Conservation (phyloP, 2,113 vertebrate genomes). For the Alaudala cheleensis region DNA sequence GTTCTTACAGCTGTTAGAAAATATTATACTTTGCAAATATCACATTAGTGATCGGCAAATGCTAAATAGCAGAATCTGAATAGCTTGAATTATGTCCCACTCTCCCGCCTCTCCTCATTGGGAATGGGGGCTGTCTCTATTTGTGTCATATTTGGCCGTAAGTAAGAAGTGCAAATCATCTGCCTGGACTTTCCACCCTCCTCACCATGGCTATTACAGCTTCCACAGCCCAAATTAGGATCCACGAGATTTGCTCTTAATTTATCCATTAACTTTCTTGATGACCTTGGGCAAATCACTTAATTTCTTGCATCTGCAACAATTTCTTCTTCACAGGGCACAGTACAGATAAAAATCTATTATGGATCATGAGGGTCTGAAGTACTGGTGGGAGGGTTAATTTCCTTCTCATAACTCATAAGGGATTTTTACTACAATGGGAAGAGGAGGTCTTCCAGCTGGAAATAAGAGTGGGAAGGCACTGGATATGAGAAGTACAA, state of each 20-base stretch:
- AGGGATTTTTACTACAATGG: background rate
- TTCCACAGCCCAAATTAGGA: background rate
- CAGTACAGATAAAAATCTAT: background rate
- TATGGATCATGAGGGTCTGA: background rate
- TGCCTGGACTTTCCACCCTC: background rate
- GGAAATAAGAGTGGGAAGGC: background rate
- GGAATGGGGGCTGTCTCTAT: conserved; percentile 42
- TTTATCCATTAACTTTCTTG: background rate
- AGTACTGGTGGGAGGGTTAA: background rate
- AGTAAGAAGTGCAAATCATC: conserved; percentile 14
- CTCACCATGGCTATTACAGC: background rate
- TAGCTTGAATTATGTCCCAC: conserved; percentile 37
- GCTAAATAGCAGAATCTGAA: conserved; percentile 60
- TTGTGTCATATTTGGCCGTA: conserved; percentile 24
- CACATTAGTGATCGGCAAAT: conserved; percentile 52
- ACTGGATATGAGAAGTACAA: background rate
- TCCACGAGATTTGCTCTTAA: background rate
- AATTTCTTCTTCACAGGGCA: background rate
- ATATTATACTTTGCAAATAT: conserved; percentile 70
- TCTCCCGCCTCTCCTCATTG: conserved; percentile 31
- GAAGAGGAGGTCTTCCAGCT: background rate
- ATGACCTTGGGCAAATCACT: conserved; percentile 6
- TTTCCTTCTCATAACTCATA: background rate
- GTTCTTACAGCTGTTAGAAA: conserved; percentile 75
- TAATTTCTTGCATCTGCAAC: background rate